Base-by-base conservation (phyloP, 1,140 invertebrate species). In the Drosophila mauritiana region DNA sequence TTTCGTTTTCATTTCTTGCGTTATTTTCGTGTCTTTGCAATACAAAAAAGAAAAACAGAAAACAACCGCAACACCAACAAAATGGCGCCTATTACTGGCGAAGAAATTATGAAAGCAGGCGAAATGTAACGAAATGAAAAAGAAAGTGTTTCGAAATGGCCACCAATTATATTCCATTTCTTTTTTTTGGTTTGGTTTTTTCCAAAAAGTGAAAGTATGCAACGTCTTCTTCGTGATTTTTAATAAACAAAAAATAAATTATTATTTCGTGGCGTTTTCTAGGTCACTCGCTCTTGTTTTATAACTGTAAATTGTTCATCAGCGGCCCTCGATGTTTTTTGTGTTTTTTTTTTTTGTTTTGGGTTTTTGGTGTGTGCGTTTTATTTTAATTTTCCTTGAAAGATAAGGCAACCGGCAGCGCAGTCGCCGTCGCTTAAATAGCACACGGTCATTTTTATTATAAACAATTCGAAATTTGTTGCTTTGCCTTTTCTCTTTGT, bases 381-480 rank as follows among this genome's bases (percentile, higher is more conserved):
- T 79, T 63, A 69, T 88, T 83, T 88, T 73, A 64, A 90, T 85
- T 90, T 81, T 90, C 85, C 85, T 90, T 90, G 85, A 90, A 79
- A 90, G 85, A 90, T 90, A 90, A 90, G 86, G 85, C 68, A 61
- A 72, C 49, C 73, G 56, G 67, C 77, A 45, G 69, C 49, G 51
- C 81, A 46, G 63, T 49, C 65, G 78, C 48, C 78, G 51, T 80
- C 56, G 83, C 75, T 82, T 88, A 90, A 90, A 90, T 90, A 86
- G 85, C 80, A 90, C 85, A 90, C 85, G 85, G 85, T 85, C 85
- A 90, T 90, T 90, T 90, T 90, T 90, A 85, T 90, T 89, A 89
- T 89, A 89, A 89, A 89, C 84, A 89, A 89, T 89, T 80, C 85
- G 84, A 88, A 77, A 77, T 62, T 76, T 68, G 73, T 57, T 56